phyloP scores from a whole-genome alignment of 2,888 invertebrate species.

The Poecilus cupreus region DNA sequence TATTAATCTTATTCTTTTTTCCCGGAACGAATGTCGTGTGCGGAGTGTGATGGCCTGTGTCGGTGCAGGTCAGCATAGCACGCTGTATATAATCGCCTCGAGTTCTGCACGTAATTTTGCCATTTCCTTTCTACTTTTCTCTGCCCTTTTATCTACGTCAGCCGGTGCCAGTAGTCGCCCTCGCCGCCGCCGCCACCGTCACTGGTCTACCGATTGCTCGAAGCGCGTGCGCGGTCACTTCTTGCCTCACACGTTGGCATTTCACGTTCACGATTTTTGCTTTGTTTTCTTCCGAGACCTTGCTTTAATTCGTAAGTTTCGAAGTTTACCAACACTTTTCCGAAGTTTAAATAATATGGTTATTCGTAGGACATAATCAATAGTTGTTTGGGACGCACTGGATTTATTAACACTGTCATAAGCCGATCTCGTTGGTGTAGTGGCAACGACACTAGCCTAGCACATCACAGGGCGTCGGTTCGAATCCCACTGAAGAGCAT shows the following conservation, averaged over 20 bases:
- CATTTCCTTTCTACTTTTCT: slow-evolving; percentile 57
- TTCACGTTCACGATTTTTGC: slow-evolving; percentile 42
- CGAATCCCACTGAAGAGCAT: too few relatives aligned
- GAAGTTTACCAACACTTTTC: slow-evolving; percentile 40
- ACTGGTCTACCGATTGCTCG: too few relatives aligned
- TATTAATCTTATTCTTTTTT: slow-evolving; percentile 37
- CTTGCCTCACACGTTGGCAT: slow-evolving; percentile 40
- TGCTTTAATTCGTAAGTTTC: slow-evolving; percentile 18
- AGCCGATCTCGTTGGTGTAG: too few relatives aligned
- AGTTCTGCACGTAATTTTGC: slow-evolving; percentile 57
- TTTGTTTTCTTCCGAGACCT: slow-evolving; percentile 46
- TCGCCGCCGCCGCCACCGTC: neutral
- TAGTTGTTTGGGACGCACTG: neutral
- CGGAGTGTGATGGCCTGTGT: neutral
- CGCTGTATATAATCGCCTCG: slow-evolving; percentile 47
- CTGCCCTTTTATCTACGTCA: slow-evolving; percentile 54
- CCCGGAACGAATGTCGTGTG: slow-evolving; percentile 6
- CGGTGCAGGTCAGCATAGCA: slow-evolving; percentile 37
- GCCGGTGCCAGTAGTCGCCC: slow-evolving; percentile 2
- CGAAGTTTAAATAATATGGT: slow-evolving; percentile 24
- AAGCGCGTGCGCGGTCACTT: slow-evolving; percentile 27
- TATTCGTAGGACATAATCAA: slow-evolving; percentile 13
- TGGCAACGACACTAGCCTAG: too few relatives aligned
- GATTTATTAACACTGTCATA: neutral
- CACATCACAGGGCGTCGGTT: too few relatives aligned